A percentile compares a stretch with the other conserved stretches of the same genome.
These are phyloP conservation scores for Daktulosphaira vitifoliae DNA, from an alignment of 1,140 invertebrate species.

Conservation along the genomic window DNA sequence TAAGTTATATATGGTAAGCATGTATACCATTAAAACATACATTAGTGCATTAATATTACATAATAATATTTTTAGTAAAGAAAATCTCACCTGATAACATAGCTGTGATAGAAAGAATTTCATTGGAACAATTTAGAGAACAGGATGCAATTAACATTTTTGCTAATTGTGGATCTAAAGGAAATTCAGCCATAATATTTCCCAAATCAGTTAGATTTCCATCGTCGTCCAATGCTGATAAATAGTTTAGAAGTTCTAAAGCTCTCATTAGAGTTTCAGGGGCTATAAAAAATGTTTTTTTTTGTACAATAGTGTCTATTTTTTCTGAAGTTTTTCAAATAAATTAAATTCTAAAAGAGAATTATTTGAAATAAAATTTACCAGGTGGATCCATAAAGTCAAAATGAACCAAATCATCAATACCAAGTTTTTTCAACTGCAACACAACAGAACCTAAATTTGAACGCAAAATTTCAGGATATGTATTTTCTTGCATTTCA, in stretches of 20 bases:
- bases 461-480: slow-evolving; percentile 95
- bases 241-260: slow-evolving; percentile 92
- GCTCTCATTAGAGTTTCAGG: slow-evolving; percentile 99
- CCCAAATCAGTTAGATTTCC: slow-evolving; percentile 90
- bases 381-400: slow-evolving; percentile 99
- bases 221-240: slow-evolving; percentile 94
- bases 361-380: slow-evolving; percentile 35
- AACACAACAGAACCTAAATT: slow-evolving; percentile 96
- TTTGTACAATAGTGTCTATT: too few species aligned
- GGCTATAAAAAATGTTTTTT: slow-evolving; percentile 48
- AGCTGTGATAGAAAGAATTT: slow-evolving; percentile 96
- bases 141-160: slow-evolving; percentile 97
- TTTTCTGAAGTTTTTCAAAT: not conserved
- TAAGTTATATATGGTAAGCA: too few species aligned
- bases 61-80: too few species aligned
- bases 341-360: too few species aligned
- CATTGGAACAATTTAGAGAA: slow-evolving; percentile 98
- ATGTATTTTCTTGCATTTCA: slow-evolving; percentile 99
- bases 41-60: too few species aligned
- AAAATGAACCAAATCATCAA: slow-evolving; percentile 98
- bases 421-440: slow-evolving; percentile 97
- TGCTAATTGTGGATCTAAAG: slow-evolving; percentile 94
- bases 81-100: slow-evolving; percentile 98
- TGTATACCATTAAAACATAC: too few species aligned
- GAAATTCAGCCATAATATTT: slow-evolving; percentile 99